Evolutionary conservation across 2,113 vertebrate genomes (phyloP), one percentile per base, ranked within the genome.

Genomic region (Nesoenas mayeri): DNA sequence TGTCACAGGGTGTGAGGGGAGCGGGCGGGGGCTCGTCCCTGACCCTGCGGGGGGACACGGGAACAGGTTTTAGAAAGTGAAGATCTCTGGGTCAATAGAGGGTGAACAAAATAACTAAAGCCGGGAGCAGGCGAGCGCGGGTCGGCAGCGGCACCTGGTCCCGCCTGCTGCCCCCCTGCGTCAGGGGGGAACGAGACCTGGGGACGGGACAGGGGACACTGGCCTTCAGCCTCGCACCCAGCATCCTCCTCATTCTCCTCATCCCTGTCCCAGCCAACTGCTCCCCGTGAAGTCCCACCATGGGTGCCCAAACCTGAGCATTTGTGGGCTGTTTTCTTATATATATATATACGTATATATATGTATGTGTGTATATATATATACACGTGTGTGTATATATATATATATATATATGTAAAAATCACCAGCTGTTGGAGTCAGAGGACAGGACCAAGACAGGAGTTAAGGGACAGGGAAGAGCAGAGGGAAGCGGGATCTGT

Each of bases 41-140:
- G 31, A 1, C 3, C 19, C 2, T 5, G 10, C 12, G 40, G 21
- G 13, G 38, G 17, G 28, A 10, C 0, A 1, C 0, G 16, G 69
- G 40, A 51, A 38, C 26, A 3, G 61, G 47, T 51, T 65, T 36
- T 17, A 65, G 65, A 87, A 95, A 95, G 78, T 64, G 44, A 89
- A 73, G 60, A n/a, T 88, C 50, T 19, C 29, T 6, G 15, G 44
- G 44, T 56, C 56, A 78, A 9, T 3, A 12, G 51, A 69, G 74
- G 88, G 65, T 3, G 22, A 84, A 87, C 69, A 58, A 44, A n/a
- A 34, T 15, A 40, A 73, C 65, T 6, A 47, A 78, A 74, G n/a
- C 9, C 1, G 56, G 14, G 38, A 77, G 69, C 72, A 84, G 87
- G 50, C 2, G 7, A 93, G 69, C 0, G 2, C 85, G n/a, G 60